Evolutionary conservation across 2,888 invertebrate species (phyloP), one percentile per base, ranked within the genome.

Genomic region (Agrochola lota): DNA sequence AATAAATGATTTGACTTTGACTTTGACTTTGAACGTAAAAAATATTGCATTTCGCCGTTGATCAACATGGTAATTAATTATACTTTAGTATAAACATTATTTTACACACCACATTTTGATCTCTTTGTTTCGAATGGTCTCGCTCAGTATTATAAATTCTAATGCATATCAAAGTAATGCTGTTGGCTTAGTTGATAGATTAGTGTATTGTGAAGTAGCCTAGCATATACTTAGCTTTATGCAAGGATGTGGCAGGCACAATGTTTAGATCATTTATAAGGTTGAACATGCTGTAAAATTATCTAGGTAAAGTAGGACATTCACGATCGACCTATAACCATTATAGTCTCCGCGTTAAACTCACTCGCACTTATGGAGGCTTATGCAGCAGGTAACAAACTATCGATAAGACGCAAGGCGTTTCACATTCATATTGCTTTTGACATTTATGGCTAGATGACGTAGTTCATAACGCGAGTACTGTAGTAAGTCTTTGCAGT

Each of bases 71-170:
- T n/a, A 17, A 43, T 9, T n/a, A 17, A 43, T 9, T 4, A 35
- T 43, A 5, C 43, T 5, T 40, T 3, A 20, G 8, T 40, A 11
- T n/a, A 20, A 15, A n/a, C 3, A 17, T 23, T 43, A 23, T 46
- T 60, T 26, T 0, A 9, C 20, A 20, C 5, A 40, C 1, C 46
- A 8, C 2, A 59, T 57, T 20, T 63, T 9, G 17, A 62, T 30
- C 26, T 26, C n/a, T 9, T 6, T 68, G 8, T 60, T 74, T 43
- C 17, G 7, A 52, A 55, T 46, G 5, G 0, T 23, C 59, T 70
- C 84, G 71, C 20, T 74, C 77, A 84, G 72, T 81, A 84, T 81
- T 83, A 76, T 80, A 62, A 49, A 17, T 63, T 3, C 5, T 70
- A 35, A 66, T 72, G 69, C 23, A 26, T 55, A 35, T 75, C 15